Evolutionary conservation across 2,888 invertebrate genomes (phyloP).

Genomic region (Dynastes hyllus): DNA sequence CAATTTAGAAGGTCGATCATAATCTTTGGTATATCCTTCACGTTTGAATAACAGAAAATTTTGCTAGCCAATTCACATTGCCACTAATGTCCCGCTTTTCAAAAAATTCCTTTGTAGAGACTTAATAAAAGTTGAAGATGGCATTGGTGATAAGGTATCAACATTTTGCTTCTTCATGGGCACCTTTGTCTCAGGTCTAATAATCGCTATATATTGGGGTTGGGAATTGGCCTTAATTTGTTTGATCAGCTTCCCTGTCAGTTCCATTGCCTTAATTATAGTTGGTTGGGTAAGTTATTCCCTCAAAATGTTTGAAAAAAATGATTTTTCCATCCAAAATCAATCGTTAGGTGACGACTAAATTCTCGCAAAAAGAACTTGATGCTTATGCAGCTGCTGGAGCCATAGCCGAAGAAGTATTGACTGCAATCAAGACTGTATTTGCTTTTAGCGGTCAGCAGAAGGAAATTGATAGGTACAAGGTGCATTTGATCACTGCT

Average conservation of each 20-base stretch:
- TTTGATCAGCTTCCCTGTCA: constrained; percentile 83
- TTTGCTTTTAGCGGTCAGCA: constrained; percentile 85
- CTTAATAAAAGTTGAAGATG: constrained; percentile 85
- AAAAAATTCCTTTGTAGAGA: constrained; percentile 73
- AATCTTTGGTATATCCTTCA: too few relatives aligned
- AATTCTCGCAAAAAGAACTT: constrained; percentile 78
- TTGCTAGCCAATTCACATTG: too few relatives aligned
- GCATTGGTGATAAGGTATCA: constrained; percentile 88
- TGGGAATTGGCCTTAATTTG: constrained; percentile 92
- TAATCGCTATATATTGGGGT: constrained; percentile 85
- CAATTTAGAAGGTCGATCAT: too few relatives aligned
- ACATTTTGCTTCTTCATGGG: constrained; percentile 82
- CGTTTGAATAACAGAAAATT: too few relatives aligned
- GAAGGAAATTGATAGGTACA: constrained; percentile 80
- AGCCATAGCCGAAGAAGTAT: constrained; percentile 84
- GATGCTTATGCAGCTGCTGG: constrained; percentile 86
- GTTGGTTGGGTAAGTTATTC: constrained; percentile 80
- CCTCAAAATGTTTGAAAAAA: neutral
- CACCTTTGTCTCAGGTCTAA: constrained; percentile 82
- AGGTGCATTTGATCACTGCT: constrained; percentile 76
- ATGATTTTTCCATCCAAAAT: neutral
- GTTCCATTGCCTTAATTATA: constrained; percentile 82
- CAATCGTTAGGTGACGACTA: constrained; percentile 75
- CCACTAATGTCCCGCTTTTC: too few relatives aligned
- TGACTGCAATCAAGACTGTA: constrained; percentile 83